Base-by-base conservation (phyloP, 2,113 vertebrate species). In the Perccottus glenii region DNA sequence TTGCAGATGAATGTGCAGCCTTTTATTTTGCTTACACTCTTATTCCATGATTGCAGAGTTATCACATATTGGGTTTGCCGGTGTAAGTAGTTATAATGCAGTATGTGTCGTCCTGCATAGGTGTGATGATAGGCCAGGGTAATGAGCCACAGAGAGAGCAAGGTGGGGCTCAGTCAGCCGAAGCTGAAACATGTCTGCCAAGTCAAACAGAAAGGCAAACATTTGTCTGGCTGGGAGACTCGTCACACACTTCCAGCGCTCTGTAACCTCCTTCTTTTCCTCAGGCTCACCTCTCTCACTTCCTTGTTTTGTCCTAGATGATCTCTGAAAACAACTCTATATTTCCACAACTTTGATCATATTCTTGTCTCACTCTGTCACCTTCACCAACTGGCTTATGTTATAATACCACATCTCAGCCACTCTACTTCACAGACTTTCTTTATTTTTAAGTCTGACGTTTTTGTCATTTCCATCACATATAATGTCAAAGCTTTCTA, bases 151-250 rank as follows among this genome's bases (percentile, higher is more conserved):
- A 8, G 64, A 68, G 78, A 85, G 75, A 71, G 77, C 79, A 73
- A 81, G 81, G 82, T 75, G 85, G 78, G 73, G 81, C 67, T 77
- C 87, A 75, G 71, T 83, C 83, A 83, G 83, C 83, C 81, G 56
- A 38, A 73, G 74, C 84, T 45, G 52, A 80, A 83, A 75, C 85
- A 78, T 65, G 78, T 82, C 86, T 82, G 76, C 79, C 67, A 48
- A 80, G 87, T 58, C 61, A 55, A 80, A 78, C 47, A 70, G 75
- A 83, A 73, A 87, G 71, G 67, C 72, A 78, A 75, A 80, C 45
- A 10, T 69, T 82, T 78, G 76, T 81, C 75, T 82, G 62, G 64
- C 46, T 33, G 57, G 53, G 44, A 72, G 68, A 75, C 64, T 74
- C 49, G 3, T 69, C 51, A n/a, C 38, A 33, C 62, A 44, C 57